Evolutionary conservation across 2,888 invertebrate species (phyloP), one percentile per base, ranked within the genome.

Genomic region (Acanthacorydalis orientalis): DNA sequence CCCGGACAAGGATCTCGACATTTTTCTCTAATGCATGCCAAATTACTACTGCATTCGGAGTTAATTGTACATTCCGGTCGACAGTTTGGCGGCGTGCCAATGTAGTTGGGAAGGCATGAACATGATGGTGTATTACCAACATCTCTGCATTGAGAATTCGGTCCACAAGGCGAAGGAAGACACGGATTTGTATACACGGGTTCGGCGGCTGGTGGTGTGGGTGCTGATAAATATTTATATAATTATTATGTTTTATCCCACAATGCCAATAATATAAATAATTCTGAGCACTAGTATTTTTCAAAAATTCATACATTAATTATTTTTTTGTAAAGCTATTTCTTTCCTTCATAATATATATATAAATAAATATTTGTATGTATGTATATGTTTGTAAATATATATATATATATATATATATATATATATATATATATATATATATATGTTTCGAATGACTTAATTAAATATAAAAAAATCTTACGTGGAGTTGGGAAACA

Each of bases 141-240:
- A 53, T 77, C 74, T 48, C 74, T 70, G 56, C 84, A 84, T 60
- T 81, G 74, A 11, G 86, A 78, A 60, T 83, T 81, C n/a, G 79
- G 75, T 14, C 88, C 88, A 60, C 88, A 88, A 2, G 86, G 85
- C 8, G 79, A 78, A 41, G 80, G 80, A 10, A 73, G 63, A 57
- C 81, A 82, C 2, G 80, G 79, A 60, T 80, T 74, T 57, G 57
- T 63, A 11, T 47, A 49, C 52, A 56, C 54, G 53, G 74, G 68
- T 47, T 65, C 62, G 35, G 63, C 50, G 42, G 61, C 57, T 34
- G 70, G 70, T 52, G 57, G 54, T 46, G 60, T 61, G 46, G 60
- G 53, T 33, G 60, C 68, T 67, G 56, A 32, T n/a, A 31, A 39
- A 35, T 15, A 45, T 32, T 23, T 23, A 4, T 23, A 23, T 23